Evolutionary conservation across 2,888 invertebrate species (phyloP).

Genomic region (Papilio protenor): DNA sequence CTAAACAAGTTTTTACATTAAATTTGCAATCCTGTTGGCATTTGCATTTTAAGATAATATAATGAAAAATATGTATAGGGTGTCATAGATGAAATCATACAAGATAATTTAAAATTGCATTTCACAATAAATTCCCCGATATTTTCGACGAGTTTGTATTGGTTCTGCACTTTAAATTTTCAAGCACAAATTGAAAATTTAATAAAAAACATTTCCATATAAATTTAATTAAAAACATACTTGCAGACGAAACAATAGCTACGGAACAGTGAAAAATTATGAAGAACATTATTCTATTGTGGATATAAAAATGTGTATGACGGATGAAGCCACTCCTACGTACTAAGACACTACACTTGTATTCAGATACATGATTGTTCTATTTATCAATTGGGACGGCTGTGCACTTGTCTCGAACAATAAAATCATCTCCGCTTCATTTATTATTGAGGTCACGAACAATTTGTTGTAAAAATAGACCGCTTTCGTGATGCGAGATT

Average conservation of each 20-base stretch:
- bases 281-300: background rate
- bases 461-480: slow-evolving; percentile 49
- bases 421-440: slow-evolving; percentile 53
- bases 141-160: background rate
- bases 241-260: background rate
- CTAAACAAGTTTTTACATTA: background rate
- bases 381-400: slow-evolving; percentile 44
- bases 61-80: background rate
- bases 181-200: background rate
- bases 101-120: background rate
- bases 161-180: background rate
- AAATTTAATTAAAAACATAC: background rate
- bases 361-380: slow-evolving; percentile 38
- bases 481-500: slow-evolving; percentile 32
- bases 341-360: slow-evolving; percentile 16
- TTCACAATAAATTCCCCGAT: background rate
- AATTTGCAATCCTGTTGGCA: slow-evolving; percentile 13
- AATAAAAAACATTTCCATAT: background rate
- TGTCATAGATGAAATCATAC: background rate
- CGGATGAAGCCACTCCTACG: slow-evolving; percentile 6
- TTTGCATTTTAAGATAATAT: background rate
- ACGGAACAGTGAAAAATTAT: background rate
- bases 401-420: slow-evolving; percentile 54
- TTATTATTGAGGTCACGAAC: slow-evolving; percentile 61
- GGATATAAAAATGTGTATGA: slow-evolving; percentile 6